These are phyloP conservation scores for Myotis lucifugus DNA, from an alignment of 2,113 vertebrate genomes.

Conservation along the genomic window DNA sequence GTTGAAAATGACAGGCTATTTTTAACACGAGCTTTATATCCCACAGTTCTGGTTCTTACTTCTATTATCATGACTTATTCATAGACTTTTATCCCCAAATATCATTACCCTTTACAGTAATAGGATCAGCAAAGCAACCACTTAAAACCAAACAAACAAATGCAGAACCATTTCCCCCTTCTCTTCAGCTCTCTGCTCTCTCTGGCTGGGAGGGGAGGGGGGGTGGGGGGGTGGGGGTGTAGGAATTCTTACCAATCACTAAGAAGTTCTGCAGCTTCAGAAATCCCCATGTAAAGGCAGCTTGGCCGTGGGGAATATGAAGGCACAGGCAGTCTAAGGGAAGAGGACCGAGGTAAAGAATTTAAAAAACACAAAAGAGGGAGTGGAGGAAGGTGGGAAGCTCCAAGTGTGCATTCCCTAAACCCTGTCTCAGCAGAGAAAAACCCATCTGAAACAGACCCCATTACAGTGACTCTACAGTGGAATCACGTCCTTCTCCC, in stretches of 20 bases:
- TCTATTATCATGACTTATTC: conserved; percentile 76
- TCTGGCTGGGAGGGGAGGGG: not conserved
- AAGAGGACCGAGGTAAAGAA: not conserved
- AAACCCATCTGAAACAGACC: not conserved
- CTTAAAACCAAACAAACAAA: conserved; percentile 70
- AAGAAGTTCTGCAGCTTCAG: conserved; percentile 4
- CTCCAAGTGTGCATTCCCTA: not conserved
- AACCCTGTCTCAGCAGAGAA: not conserved
- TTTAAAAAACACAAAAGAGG: not conserved
- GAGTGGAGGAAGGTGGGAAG: not conserved
- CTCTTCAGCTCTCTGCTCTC: not conserved
- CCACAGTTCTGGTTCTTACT: conserved; percentile 63
- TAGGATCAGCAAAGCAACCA: conserved; percentile 64
- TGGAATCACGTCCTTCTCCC: not conserved
- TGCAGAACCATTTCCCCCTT: not conserved
- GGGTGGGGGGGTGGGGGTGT: too few relatives aligned
- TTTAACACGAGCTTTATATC: conserved; percentile 60
- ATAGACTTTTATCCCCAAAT: conserved; percentile 74
- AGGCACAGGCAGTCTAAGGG: not conserved
- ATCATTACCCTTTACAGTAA: conserved; percentile 72
- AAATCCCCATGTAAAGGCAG: not conserved
- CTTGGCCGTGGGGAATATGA: not conserved
- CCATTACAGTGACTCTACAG: not conserved
- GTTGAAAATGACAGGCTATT: conserved; percentile 67
- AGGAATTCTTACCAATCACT: not conserved